These are phyloP conservation scores for Anabas testudineus DNA, from an alignment of 2,797 vertebrate genomes.

Conservation along the genomic window DNA sequence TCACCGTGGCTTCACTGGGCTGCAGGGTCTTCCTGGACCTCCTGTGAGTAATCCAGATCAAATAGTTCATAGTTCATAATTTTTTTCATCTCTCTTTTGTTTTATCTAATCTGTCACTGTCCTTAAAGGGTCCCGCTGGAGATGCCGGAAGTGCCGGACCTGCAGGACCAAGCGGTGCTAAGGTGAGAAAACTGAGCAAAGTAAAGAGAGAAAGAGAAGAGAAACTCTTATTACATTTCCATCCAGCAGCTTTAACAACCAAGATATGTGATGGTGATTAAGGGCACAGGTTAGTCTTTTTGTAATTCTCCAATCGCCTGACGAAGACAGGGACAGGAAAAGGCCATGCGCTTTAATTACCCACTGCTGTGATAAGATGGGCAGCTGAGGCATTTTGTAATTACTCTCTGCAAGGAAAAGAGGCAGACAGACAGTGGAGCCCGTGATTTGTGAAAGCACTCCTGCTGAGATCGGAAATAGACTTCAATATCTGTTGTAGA, in stretches of 20 bases:
- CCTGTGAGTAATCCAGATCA: slow-evolving; percentile 85
- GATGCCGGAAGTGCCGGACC: slow-evolving; percentile 91
- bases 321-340: slow-evolving; percentile 49
- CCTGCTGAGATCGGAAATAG: slow-evolving; percentile 63
- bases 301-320: slow-evolving; percentile 68
- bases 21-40: slow-evolving; percentile 96
- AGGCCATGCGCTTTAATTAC: slow-evolving; percentile 72
- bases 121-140: slow-evolving; percentile 90
- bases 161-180: slow-evolving; percentile 90
- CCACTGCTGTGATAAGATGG: slow-evolving; percentile 69
- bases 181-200: slow-evolving; percentile 83
- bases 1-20: slow-evolving; percentile 96
- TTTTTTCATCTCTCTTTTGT: neutral
- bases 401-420: slow-evolving; percentile 62
- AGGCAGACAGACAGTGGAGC: slow-evolving; percentile 47
- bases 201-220: slow-evolving; percentile 18
- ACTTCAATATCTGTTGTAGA: slow-evolving; percentile 59
- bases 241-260: slow-evolving; percentile 25
- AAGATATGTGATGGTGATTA: slow-evolving; percentile 62
- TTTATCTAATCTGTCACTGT: slow-evolving; percentile 12
- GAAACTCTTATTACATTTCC: slow-evolving; percentile 35
- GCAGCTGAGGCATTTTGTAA: slow-evolving; percentile 66
- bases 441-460: slow-evolving; percentile 49
- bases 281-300: slow-evolving; percentile 64
- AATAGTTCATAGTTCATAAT: neutral